phyloP scores from a whole-genome alignment of 2,888 invertebrate genomes.

The Drosophila stalkeri region DNA sequence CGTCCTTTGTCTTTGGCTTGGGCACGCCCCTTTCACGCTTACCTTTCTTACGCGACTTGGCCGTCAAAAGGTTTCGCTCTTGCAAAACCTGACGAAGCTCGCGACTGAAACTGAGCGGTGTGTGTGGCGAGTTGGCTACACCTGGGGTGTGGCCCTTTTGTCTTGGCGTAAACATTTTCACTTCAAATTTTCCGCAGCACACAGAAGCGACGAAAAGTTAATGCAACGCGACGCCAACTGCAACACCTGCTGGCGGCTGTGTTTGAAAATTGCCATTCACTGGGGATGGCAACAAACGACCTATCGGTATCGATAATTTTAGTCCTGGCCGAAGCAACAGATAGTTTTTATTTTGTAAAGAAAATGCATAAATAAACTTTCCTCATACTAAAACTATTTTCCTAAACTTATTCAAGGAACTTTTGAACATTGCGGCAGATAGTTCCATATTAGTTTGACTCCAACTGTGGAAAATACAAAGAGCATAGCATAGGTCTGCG shows the following conservation, averaged over 20 bases:
- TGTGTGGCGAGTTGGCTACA: conserved; percentile 66
- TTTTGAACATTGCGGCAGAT: too few species aligned
- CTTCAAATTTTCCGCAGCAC: conserved; percentile 28
- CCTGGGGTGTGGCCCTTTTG: conserved; percentile 52
- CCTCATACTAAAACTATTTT: too few species aligned
- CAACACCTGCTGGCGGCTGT: conserved; percentile 70
- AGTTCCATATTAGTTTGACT: too few species aligned
- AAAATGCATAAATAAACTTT: neutral
- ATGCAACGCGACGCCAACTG: conserved; percentile 60
- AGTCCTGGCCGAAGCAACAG: neutral
- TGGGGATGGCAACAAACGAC: neutral
- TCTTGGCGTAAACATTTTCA: conserved; percentile 79
- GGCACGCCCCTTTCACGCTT: conserved; percentile 33
- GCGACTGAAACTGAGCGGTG: conserved; percentile 86
- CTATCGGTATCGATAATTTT: neutral
- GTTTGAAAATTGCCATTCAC: conserved; percentile 54
- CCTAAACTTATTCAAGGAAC: too few species aligned
- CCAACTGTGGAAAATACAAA: neutral
- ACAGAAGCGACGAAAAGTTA: conserved; percentile 48
- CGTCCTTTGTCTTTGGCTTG: neutral
- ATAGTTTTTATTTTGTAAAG: neutral
- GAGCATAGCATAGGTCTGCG: neutral
- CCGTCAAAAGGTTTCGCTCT: conserved; percentile 88
- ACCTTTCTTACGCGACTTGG: conserved; percentile 87
- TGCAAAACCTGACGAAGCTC: conserved; percentile 88